Evolutionary conservation across 2,113 vertebrate species (phyloP), one percentile per base, ranked within the genome.

Genomic region (Hemichromis elongatus): DNA sequence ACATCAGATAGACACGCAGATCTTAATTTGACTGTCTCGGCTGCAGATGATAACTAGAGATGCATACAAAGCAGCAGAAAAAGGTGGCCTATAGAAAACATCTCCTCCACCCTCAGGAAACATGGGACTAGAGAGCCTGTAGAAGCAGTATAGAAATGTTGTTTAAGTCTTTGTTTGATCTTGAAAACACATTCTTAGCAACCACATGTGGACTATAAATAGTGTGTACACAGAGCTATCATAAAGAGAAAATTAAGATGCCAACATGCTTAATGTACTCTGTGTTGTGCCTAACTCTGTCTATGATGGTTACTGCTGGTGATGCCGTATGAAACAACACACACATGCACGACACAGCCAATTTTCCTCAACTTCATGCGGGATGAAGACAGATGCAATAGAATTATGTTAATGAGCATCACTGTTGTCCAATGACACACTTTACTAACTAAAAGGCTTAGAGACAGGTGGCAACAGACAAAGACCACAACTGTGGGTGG

Each of bases 381-480:
- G 75, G 73, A 10, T 87, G 81, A 73, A 84, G 89, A 91, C 61
- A 5, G 80, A 88, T 89, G 83, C 89, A 4, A 13, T 55, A 35
- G 79, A 33, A 85, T 89, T 88, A 92, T 83, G 83, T 85, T 85
- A 86, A 93, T 91, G 45, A 84, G 80, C 52, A 50, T 54, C 80
- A 40, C 86, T 82, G 56, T 59, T 80, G 86, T 88, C 86, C 90
- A 92, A 57, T 92, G 82, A 90, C 82, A 91, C 35, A 79, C 84
- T 86, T 83, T 61, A 81, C 70, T 88, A 82, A 68, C 37, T 82
- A 55, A 87, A 85, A 88, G 80, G 63, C 68, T 78, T 47, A 84
- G 79, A 88, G 61, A 77, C 40, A 81, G 1, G n/a, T 45, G 83
- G 45, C 68, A 47, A 83, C 2, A 21, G 56, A 84, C 35, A 77